Evolutionary conservation across 2,888 invertebrate species (phyloP).

Genomic region (Yponomeuta evonymella): DNA sequence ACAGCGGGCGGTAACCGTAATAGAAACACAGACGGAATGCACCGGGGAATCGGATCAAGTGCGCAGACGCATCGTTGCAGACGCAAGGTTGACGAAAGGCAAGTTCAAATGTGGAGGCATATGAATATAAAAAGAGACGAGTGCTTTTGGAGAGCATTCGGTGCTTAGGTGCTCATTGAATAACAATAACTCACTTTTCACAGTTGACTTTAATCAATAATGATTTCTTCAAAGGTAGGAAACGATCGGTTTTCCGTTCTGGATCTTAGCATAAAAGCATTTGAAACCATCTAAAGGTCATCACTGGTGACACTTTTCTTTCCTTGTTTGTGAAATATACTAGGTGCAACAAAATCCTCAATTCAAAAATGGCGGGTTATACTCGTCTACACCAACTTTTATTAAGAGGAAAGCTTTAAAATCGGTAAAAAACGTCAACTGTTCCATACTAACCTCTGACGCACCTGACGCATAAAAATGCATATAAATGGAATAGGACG

Average conservation of each 20-base stretch:
- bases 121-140: constrained; percentile 43
- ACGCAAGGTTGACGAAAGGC: constrained; percentile 6
- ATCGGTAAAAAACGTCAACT: too few relatives aligned
- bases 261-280: too few relatives aligned
- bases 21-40: constrained; percentile 3
- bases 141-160: constrained; percentile 38
- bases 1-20: constrained; percentile 1
- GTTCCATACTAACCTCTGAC: too few relatives aligned
- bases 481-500: too few relatives aligned
- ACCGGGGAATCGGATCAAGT: constrained; percentile 3
- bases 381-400: too few relatives aligned
- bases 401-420: too few relatives aligned
- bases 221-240: constrained; percentile 7
- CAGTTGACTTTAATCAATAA: constrained; percentile 11
- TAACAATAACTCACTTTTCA: constrained; percentile 17
- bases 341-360: too few relatives aligned
- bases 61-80: background rate
- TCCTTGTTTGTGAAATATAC: too few relatives aligned
- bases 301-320: too few relatives aligned
- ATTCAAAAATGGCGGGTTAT: too few relatives aligned
- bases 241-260: background rate
- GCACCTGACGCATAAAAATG: too few relatives aligned
- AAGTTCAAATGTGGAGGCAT: constrained; percentile 16
- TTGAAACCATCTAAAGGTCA: too few relatives aligned
- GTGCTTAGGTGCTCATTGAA: constrained; percentile 30